Evolutionary conservation across 1,140 invertebrate species (phyloP).

Genomic region (Paraescarpia echinospica): DNA sequence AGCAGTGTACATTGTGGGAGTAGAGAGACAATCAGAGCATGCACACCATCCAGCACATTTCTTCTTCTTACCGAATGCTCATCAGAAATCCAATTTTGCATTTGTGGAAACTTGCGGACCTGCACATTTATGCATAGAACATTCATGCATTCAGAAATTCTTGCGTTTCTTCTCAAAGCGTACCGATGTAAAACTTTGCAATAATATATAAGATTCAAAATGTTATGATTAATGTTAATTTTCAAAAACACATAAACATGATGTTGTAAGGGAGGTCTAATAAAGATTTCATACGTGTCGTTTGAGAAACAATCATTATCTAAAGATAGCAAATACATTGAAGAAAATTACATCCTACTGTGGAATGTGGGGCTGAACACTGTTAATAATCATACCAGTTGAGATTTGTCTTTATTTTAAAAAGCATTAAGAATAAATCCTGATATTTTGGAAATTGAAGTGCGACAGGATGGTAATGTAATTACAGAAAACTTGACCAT

Average conservation of each 20-base stretch:
- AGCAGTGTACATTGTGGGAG: neutral
- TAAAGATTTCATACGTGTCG: neutral
- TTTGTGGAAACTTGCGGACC: neutral
- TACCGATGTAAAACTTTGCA: neutral
- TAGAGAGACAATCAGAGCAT: neutral
- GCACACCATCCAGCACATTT: neutral
- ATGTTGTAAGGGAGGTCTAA: neutral
- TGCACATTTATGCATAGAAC: neutral
- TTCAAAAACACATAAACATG: neutral
- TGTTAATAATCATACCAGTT: neutral
- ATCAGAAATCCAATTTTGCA: slow-evolving; percentile 6
- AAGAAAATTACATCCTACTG: neutral
- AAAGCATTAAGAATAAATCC: neutral
- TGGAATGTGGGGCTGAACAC: neutral
- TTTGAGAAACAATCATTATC: too few species aligned
- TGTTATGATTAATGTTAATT: neutral
- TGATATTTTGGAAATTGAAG: neutral
- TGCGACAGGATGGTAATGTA: too few species aligned
- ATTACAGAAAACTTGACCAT: neutral
- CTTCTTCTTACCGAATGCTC: neutral
- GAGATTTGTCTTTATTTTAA: neutral
- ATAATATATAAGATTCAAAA: neutral
- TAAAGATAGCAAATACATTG: neutral
- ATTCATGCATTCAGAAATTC: neutral
- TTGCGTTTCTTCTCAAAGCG: neutral